phyloP scores from a whole-genome alignment of 2,113 vertebrate species.

The Chauna torquata region DNA sequence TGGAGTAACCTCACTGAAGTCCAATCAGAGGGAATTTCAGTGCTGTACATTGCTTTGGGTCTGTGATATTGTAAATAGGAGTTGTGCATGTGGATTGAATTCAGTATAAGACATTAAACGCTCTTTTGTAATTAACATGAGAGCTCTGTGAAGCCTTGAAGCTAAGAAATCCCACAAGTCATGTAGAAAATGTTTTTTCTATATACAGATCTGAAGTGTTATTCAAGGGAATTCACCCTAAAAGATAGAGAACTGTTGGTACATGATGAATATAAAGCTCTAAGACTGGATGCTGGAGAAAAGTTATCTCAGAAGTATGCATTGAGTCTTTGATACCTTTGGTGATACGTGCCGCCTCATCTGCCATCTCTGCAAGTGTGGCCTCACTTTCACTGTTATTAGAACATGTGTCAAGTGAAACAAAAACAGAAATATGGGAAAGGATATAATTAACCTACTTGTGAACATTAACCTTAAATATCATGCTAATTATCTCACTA shows the following conservation, averaged over 20 bases:
- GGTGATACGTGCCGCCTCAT: not conserved
- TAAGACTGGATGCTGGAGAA: not conserved
- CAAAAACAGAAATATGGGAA: slow-evolving; percentile 59
- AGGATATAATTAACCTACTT: slow-evolving; percentile 60
- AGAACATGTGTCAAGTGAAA: not conserved
- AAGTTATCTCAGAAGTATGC: not conserved
- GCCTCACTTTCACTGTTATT: slow-evolving; percentile 16
- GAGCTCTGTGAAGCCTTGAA: not conserved
- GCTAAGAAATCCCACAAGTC: not conserved
- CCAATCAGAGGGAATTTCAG: not conserved
- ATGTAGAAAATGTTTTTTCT: not conserved
- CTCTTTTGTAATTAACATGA: slow-evolving; percentile 21
- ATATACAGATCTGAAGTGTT: not conserved
- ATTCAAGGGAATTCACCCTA: not conserved
- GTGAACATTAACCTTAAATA: slow-evolving; percentile 64
- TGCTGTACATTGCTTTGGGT: not conserved
- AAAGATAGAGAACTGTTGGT: not conserved
- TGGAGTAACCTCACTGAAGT: not conserved
- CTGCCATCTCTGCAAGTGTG: not conserved
- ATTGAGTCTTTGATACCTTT: not conserved
- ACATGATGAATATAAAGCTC: not conserved
- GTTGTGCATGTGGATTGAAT: not conserved
- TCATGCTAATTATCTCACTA: slow-evolving; percentile 54
- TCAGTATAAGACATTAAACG: not conserved
- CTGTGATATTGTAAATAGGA: not conserved